Conservation (phyloP, 2,888 invertebrate genomes). For the Diloba caeruleocephala region DNA sequence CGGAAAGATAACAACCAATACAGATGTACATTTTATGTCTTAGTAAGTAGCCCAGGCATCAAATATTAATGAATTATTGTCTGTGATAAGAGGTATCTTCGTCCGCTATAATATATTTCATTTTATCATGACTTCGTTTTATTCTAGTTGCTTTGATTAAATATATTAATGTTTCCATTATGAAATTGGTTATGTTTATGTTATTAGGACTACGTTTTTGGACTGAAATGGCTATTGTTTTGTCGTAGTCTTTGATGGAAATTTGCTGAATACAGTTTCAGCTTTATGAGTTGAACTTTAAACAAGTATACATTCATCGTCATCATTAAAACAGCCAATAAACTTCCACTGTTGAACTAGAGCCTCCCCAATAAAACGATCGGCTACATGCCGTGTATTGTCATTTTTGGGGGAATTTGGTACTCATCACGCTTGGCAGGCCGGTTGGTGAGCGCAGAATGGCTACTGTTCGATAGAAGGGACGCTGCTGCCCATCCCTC, state of each 20-base stretch:
- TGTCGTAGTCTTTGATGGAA: constrained; percentile 11
- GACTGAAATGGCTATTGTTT: constrained; percentile 19
- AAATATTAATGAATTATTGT: constrained; percentile 64
- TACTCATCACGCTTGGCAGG: too few species aligned
- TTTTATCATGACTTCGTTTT: constrained; percentile 35
- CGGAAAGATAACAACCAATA: constrained; percentile 35
- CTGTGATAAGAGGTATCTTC: constrained; percentile 49
- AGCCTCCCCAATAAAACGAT: too few species aligned
- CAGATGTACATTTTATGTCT: constrained; percentile 39
- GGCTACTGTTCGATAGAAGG: too few species aligned
- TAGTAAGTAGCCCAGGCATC: constrained; percentile 63
- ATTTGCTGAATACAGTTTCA: constrained; percentile 13
- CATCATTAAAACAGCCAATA: too few species aligned
- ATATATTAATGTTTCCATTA: constrained; percentile 19
- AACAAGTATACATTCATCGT: constrained; percentile 10
- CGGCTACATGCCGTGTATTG: too few species aligned
- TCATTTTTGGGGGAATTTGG: too few species aligned
- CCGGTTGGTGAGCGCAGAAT: too few species aligned
- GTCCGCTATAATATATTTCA: constrained; percentile 39
- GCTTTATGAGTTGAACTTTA: constrained; percentile 16
- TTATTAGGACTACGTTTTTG: not conserved
- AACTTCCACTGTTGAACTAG: too few species aligned
- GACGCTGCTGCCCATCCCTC: too few species aligned
- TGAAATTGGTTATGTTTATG: constrained; percentile 8
- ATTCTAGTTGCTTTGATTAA: constrained; percentile 33